These are phyloP conservation scores for Idaea aversata DNA, from an alignment of 2,888 invertebrate species.

Conservation along the genomic window DNA sequence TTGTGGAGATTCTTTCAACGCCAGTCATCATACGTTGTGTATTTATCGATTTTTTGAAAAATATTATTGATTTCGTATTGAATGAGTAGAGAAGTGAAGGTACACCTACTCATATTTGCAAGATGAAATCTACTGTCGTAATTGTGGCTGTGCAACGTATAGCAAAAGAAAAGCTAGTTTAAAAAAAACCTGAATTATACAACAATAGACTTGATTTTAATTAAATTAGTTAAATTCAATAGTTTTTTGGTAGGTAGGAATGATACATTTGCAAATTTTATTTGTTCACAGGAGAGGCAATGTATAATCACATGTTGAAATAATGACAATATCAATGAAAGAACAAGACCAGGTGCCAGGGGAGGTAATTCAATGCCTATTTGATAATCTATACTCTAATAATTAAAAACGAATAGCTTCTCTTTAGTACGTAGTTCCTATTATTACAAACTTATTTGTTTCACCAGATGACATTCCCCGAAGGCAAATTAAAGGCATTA, in stretches of 20 bases:
- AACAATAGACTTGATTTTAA: no score
- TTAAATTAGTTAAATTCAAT: not conserved
- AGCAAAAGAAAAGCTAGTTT: no score
- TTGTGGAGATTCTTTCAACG: not conserved
- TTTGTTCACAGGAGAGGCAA: slow-evolving; percentile 57
- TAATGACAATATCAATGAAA: slow-evolving; percentile 79
- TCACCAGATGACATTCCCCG: slow-evolving; percentile 85
- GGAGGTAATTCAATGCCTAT: slow-evolving; percentile 52
- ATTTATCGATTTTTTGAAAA: not conserved
- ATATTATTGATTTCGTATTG: not conserved
- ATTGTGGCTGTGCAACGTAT: no score
- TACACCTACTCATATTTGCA: no score
- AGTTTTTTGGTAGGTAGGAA: not conserved
- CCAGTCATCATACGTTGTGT: not conserved
- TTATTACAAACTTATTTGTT: slow-evolving; percentile 3
- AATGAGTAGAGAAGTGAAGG: no score
- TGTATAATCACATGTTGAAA: slow-evolving; percentile 66
- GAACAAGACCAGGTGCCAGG: slow-evolving; percentile 75
- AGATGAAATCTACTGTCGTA: no score
- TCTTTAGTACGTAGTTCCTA: no score
- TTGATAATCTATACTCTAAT: no score
- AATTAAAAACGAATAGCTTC: no score
- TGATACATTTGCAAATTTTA: slow-evolving; percentile 11
- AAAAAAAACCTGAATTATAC: no score
- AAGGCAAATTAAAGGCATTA: slow-evolving; percentile 90